These are phyloP conservation scores for Mixornis gularis DNA, from an alignment of 2,113 vertebrate species.

Conservation along the genomic window DNA sequence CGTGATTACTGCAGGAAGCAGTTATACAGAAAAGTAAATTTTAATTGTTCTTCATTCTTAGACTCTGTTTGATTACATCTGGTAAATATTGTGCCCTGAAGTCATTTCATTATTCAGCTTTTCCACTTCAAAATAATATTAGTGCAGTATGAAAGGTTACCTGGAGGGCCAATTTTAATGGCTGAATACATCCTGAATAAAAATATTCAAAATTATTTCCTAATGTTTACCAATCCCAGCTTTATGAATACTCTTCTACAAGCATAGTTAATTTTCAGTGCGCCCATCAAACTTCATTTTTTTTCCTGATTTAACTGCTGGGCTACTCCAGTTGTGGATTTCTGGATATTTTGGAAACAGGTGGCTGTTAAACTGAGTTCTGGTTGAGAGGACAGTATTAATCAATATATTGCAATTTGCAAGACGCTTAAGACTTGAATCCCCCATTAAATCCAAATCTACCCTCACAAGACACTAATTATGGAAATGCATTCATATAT, in stretches of 20 bases:
- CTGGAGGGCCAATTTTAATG: slow-evolving; percentile 14
- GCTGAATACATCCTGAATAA: background rate
- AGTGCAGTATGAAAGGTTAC: background rate
- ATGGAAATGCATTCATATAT: slow-evolving; percentile 37
- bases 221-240: background rate
- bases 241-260: background rate
- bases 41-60: background rate
- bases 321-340: background rate
- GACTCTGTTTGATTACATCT: slow-evolving; percentile 6
- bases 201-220: background rate
- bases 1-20: background rate
- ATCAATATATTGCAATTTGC: slow-evolving; percentile 34
- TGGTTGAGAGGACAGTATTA: slow-evolving; percentile 16
- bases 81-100: slow-evolving; percentile 28
- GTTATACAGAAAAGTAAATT: background rate
- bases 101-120: slow-evolving; percentile 18
- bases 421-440: slow-evolving; percentile 6
- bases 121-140: slow-evolving; percentile 14
- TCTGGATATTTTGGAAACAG: slow-evolving; percentile 22
- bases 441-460: slow-evolving; percentile 13
- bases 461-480: slow-evolving; percentile 15
- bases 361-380: background rate
- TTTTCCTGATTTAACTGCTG: background rate
- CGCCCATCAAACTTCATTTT: background rate
- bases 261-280: background rate